phyloP scores from a whole-genome alignment of 2,113 vertebrate species.

The Gopherus evgoodei region DNA sequence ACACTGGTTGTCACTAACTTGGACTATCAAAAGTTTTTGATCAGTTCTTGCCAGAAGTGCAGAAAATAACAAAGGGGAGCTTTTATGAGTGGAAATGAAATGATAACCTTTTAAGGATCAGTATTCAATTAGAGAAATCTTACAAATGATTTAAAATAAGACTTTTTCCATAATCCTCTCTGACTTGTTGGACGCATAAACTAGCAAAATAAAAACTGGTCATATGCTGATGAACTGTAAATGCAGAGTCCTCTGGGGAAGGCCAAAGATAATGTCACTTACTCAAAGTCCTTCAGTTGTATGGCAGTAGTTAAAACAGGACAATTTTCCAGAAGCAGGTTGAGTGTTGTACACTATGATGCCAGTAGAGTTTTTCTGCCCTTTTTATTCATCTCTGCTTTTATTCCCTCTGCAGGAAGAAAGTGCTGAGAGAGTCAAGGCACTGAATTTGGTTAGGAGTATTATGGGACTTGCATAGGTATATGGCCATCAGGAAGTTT shows the following conservation, averaged over 20 bases:
- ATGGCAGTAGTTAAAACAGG: not conserved
- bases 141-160: not conserved
- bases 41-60: not conserved
- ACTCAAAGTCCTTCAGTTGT: fast-evolving
- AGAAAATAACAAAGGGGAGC: not conserved
- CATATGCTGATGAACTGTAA: not conserved
- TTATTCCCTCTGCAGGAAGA: no score
- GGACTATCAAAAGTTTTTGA: not conserved
- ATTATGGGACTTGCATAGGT: not conserved
- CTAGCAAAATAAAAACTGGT: not conserved
- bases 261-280: not conserved
- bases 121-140: not conserved
- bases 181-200: not conserved
- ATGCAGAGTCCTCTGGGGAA: not conserved
- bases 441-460: not conserved
- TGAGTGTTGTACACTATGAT: not conserved
- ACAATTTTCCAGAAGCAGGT: not conserved
- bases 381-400: no score
- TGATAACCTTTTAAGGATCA: not conserved
- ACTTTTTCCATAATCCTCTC: not conserved
- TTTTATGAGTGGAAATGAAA: no score
- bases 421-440: fast-evolving
- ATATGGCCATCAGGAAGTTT: no score
- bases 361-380: not conserved
- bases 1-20: not conserved